Evolutionary conservation across 2,797 vertebrate species (phyloP).

Genomic region (Bradypodion pumilum): DNA sequence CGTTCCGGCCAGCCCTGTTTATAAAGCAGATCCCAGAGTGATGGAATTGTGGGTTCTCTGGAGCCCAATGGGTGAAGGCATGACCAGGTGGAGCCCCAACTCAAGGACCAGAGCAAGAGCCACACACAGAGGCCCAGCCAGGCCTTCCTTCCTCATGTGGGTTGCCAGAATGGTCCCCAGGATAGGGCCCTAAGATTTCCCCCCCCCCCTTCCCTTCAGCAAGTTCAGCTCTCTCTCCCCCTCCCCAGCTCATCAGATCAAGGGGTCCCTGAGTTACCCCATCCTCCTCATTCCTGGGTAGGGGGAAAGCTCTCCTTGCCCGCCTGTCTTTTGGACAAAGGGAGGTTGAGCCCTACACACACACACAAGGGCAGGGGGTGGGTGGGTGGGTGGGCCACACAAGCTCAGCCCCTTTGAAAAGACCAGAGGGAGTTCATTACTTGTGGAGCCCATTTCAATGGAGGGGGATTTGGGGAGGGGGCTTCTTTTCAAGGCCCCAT

Average conservation of each 20-base stretch:
- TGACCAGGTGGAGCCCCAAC: too few species aligned
- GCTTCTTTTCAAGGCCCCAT: constrained; percentile 6
- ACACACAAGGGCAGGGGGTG: background rate
- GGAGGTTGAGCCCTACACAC: background rate
- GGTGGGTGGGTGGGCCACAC: background rate
- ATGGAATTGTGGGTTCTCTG: too few species aligned
- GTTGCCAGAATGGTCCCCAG: background rate
- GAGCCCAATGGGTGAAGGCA: too few species aligned
- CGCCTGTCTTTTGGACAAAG: background rate
- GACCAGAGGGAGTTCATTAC: constrained; percentile 12
- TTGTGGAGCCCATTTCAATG: background rate
- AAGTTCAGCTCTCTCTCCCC: too few species aligned
- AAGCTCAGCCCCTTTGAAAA: background rate
- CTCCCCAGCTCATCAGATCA: background rate
- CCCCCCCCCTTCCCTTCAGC: too few species aligned
- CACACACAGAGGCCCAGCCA: too few species aligned
- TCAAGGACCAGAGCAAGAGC: too few species aligned
- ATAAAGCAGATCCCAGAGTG: too few species aligned
- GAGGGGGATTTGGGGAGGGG: background rate
- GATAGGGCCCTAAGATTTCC: background rate
- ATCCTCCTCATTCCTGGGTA: background rate
- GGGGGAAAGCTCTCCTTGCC: background rate
- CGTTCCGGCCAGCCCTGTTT: too few species aligned
- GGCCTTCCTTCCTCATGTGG: too few species aligned
- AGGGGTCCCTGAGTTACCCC: background rate